Evolutionary conservation across 2,888 invertebrate genomes (phyloP).

Genomic region (Lordiphosa fenestrarum): DNA sequence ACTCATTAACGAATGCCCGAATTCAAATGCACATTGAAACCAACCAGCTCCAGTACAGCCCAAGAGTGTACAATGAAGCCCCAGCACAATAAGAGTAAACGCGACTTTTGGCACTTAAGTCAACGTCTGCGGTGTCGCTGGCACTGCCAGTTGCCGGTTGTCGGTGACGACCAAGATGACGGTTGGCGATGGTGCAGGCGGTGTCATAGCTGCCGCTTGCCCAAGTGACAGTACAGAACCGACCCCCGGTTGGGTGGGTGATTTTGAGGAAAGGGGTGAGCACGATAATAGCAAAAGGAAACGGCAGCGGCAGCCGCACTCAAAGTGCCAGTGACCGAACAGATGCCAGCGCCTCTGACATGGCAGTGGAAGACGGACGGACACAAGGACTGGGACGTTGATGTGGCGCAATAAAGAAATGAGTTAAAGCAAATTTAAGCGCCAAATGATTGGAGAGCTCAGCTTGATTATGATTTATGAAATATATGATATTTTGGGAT

Average conservation of each 20-base stretch:
- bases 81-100: constrained; percentile 15
- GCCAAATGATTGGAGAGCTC: too few species aligned
- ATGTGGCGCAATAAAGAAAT: not conserved
- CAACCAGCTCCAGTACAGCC: not conserved
- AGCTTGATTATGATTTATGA: too few species aligned
- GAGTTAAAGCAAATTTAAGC: not conserved
- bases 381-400: not conserved
- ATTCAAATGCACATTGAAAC: constrained; percentile 1
- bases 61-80: constrained; percentile 2
- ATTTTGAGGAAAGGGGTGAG: not conserved
- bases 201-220: constrained; percentile 14
- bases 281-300: constrained; percentile 13
- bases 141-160: constrained; percentile 7
- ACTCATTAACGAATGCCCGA: not conserved
- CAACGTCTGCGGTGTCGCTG: constrained; percentile 10
- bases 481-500: too few species aligned
- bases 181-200: constrained; percentile 6
- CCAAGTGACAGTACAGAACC: constrained; percentile 13
- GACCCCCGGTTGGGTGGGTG: not conserved
- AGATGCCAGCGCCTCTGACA: constrained; percentile 11
- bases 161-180: constrained; percentile 4
- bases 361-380: constrained; percentile 4
- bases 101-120: constrained; percentile 26
- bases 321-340: constrained; percentile 22
- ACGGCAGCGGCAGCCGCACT: constrained; percentile 11